Percentiles rank a stretch among this genome's conserved stretches.
These are phyloP conservation scores for Oreochromis grahami DNA, from an alignment of 2,797 vertebrate species.

Conservation along the genomic window DNA sequence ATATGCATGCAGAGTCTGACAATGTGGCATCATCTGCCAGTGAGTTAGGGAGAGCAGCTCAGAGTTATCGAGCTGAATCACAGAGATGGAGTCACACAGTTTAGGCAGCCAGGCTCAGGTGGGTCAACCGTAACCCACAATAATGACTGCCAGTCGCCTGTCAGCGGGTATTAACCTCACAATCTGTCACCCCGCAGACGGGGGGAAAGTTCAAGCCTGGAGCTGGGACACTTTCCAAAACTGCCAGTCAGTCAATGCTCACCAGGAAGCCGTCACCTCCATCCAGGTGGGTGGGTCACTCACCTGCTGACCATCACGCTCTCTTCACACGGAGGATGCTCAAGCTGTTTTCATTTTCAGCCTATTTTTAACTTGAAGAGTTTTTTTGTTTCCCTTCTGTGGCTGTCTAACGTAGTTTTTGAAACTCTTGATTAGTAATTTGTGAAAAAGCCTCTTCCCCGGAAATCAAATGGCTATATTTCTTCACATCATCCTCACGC, in stretches of 20 bases:
- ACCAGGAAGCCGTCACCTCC: conserved; percentile 78
- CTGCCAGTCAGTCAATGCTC: conserved; percentile 78
- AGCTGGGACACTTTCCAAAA: conserved; percentile 77
- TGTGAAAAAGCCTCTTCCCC: conserved; percentile 14
- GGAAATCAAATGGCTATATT: conserved; percentile 27
- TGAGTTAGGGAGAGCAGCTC: conserved; percentile 7
- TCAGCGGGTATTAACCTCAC: conserved; percentile 58
- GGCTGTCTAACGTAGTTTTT: conserved; percentile 6
- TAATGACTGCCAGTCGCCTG: conserved; percentile 63
- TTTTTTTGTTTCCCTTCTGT: not conserved
- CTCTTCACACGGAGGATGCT: not conserved
- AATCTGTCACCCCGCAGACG: conserved; percentile 69
- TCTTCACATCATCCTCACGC: conserved; percentile 10
- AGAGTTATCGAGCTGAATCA: conserved; percentile 11
- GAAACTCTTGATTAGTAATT: conserved; percentile 34
- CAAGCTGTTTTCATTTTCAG: conserved; percentile 3
- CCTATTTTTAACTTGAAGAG: not conserved
- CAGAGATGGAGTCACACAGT: conserved; percentile 29
- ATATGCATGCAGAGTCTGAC: not conserved
- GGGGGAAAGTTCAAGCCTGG: conserved; percentile 84
- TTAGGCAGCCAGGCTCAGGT: conserved; percentile 60
- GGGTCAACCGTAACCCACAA: conserved; percentile 40
- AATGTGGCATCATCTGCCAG: conserved; percentile 18
- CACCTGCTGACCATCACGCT: not conserved
- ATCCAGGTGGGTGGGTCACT: conserved; percentile 76